Base-by-base conservation (phyloP, 2,797 vertebrate genomes). In the Alcedo quadribrachys region DNA sequence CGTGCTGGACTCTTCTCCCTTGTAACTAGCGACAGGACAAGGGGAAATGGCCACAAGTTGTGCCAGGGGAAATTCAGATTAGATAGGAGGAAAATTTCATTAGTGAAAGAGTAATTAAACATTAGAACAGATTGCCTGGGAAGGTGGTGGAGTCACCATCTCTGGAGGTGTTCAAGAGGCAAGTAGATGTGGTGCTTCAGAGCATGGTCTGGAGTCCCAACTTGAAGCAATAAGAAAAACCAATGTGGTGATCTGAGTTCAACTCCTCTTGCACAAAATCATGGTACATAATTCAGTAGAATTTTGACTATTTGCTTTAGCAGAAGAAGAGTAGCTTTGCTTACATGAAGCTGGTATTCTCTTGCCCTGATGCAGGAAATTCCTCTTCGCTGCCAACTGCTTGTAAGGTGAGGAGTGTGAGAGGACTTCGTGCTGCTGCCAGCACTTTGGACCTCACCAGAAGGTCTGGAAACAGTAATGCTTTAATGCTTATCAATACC, bases 401-500 rank as follows among this genome's bases (percentile, higher is more conserved):
- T 78, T 11, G 8, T 24, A 40, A 1, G 22, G 40, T 2, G 37
- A 81, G 54, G 42, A 77, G 58, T 20, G 65, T 22, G 42, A 35
- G 65, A 54, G 75, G 69, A 85, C 62, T 50, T 63, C 60, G 84
- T 77, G 83, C 48, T 67, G 33, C 70, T 78, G 30, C 70, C 21
- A 6, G 28, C 35, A 57, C 2, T 0, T 43, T 7, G 8, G 86
- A 73, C 53, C 46, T 43, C 4, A 2, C 76, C 73, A 87, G 79
- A 67, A 87, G 81, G 53, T 74, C 62, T 3, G 40, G 85, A 68
- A 88, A 85, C 37, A 54, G 58, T 83, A 84, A 65, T 63, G 62
- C 48, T 82, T 86, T 95, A 93, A 86, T 87, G 51, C 67, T 90
- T 91, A 65, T 91, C 91, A 71, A 71, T 86, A 83, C 18, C 16